Percentiles rank a stretch among this genome's conserved stretches.
Conservation (phyloP, 1,140 invertebrate genomes). For the Leptopilina boulardi region DNA sequence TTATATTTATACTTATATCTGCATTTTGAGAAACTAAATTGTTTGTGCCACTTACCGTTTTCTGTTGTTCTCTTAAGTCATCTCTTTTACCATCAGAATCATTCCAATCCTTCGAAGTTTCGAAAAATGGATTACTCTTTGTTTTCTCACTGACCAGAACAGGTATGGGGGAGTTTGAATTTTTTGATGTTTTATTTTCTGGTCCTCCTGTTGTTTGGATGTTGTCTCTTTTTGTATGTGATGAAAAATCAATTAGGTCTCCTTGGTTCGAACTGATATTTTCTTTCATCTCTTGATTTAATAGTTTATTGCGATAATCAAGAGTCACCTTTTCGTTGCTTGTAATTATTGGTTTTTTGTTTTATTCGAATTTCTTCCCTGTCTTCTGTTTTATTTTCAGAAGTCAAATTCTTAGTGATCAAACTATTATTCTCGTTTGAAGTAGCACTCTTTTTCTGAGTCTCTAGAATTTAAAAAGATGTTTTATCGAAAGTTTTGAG, state of each 20-base stretch:
- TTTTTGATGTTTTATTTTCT: background rate
- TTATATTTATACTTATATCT: background rate
- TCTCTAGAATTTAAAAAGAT: background rate
- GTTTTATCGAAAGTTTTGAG: background rate
- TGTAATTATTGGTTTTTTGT: background rate
- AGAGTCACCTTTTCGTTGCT: background rate
- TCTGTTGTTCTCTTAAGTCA: background rate
- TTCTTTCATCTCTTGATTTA: too few relatives aligned
- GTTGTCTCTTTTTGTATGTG: too few relatives aligned
- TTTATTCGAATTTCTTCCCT: background rate
- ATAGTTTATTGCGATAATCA: background rate
- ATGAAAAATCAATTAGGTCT: too few relatives aligned
- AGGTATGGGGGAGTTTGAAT: background rate
- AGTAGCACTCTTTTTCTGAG: background rate
- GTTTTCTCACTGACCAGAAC: background rate
- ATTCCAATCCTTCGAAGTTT: background rate
- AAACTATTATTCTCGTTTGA: background rate
- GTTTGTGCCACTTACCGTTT: background rate
- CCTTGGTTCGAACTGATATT: too few relatives aligned
- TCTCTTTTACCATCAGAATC: background rate
- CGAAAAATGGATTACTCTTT: background rate
- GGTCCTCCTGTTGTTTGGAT: too few relatives aligned
- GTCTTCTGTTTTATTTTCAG: background rate
- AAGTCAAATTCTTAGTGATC: too few relatives aligned
- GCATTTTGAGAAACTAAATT: background rate